Conservation (phyloP, 1,140 invertebrate genomes). For the Heterodera schachtii region DNA sequence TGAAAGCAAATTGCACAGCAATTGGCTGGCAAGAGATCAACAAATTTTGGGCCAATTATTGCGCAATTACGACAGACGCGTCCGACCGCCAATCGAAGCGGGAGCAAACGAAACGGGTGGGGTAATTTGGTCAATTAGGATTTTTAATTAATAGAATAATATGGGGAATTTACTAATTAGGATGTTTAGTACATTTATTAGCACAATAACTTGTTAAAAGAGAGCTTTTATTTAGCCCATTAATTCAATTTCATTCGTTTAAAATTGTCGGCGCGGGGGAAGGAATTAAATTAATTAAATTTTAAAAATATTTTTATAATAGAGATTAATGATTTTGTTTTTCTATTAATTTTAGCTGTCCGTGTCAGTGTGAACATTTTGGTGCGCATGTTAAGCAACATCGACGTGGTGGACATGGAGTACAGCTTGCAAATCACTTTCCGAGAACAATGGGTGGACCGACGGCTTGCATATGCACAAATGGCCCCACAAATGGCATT, state of each 20-base stretch:
- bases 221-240: no score
- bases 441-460: slow-evolving; percentile 89
- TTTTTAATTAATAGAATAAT: no score
- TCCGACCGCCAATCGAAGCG: slow-evolving; percentile 9
- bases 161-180: no score
- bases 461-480: slow-evolving; percentile 83
- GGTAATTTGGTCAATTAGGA: neutral
- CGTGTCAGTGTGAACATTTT: slow-evolving; percentile 79
- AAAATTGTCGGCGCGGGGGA: no score
- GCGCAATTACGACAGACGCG: slow-evolving; percentile 13
- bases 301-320: neutral
- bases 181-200: no score
- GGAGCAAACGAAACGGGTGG: slow-evolving; percentile 20
- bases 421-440: slow-evolving; percentile 80
- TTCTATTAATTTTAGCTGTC: slow-evolving; percentile 3
- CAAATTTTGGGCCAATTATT: slow-evolving; percentile 15
- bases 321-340: neutral
- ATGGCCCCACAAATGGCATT: slow-evolving; percentile 68
- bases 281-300: neutral
- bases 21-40: slow-evolving; percentile 17
- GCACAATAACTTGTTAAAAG: no score
- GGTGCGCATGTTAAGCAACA: slow-evolving; percentile 93
- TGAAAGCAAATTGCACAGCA: neutral
- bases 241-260: no score
- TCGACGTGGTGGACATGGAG: slow-evolving; percentile 92